Evolutionary conservation across 2,888 invertebrate genomes (phyloP).

Genomic region (Hydroisotoma schaefferi): DNA sequence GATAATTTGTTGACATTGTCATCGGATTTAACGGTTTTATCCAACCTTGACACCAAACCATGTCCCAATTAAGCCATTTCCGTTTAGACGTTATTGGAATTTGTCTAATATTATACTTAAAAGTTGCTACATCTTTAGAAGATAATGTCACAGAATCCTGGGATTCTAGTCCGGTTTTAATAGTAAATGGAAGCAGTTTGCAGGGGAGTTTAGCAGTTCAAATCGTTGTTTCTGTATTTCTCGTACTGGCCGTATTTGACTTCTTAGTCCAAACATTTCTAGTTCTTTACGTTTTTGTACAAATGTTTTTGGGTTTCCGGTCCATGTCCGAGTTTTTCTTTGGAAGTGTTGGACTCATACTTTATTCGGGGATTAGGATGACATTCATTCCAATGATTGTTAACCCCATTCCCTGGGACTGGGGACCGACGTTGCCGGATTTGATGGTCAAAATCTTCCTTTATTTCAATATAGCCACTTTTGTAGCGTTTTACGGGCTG

Average conservation of each 20-base stretch:
- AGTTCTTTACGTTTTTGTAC: slow-evolving; percentile 15
- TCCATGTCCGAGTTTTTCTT: slow-evolving; percentile 1
- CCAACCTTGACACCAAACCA: too few relatives aligned
- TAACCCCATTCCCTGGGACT: slow-evolving; percentile 10
- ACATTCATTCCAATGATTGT: slow-evolving; percentile 11
- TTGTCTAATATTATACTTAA: too few relatives aligned
- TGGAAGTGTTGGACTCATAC: slow-evolving; percentile 7
- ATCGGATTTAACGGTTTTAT: neutral
- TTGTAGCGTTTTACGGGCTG: slow-evolving; percentile 11
- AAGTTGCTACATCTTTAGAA: too few relatives aligned
- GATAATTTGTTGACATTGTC: neutral
- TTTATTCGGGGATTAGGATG: neutral
- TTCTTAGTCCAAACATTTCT: slow-evolving; percentile 15
- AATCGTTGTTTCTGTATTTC: slow-evolving; percentile 13
- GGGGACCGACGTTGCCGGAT: slow-evolving; percentile 6
- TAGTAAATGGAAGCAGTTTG: neutral
- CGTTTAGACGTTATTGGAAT: too few relatives aligned
- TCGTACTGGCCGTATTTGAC: slow-evolving; percentile 11
- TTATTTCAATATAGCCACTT: slow-evolving; percentile 13
- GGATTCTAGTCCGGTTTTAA: slow-evolving; percentile 4
- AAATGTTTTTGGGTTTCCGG: neutral
- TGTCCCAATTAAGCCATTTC: too few relatives aligned
- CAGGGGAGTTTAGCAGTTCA: neutral
- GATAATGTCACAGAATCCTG: neutral
- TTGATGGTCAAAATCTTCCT: slow-evolving; percentile 2